Evolutionary conservation across 2,888 invertebrate species (phyloP).

Genomic region (Brachyptera putata): DNA sequence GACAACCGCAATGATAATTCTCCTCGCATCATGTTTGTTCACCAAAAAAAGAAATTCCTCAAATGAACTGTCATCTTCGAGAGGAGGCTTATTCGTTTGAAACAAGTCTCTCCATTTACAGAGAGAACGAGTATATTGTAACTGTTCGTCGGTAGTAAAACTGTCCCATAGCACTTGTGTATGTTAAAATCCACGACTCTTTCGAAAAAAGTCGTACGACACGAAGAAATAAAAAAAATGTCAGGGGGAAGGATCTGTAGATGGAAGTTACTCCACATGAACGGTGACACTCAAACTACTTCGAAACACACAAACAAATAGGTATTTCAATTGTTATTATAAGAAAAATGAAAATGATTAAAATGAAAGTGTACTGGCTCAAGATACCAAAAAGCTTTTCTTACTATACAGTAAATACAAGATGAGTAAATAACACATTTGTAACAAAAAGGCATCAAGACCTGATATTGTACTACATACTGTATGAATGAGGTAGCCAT

Average conservation of each 20-base stretch:
- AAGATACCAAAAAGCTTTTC: constrained; percentile 34
- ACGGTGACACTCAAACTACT: constrained; percentile 27
- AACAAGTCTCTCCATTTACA: constrained; percentile 23
- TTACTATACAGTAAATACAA: constrained; percentile 31
- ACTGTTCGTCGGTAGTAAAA: not conserved
- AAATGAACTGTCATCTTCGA: constrained; percentile 21
- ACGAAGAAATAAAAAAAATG: too few relatives aligned
- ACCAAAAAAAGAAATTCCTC: constrained; percentile 12
- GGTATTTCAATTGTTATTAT: constrained; percentile 4
- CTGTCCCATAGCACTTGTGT: too few relatives aligned
- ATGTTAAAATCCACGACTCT: too few relatives aligned
- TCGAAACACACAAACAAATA: constrained; percentile 32
- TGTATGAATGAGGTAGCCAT: constrained; percentile 21
- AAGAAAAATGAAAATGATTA: constrained; percentile 28
- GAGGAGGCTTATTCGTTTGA: constrained; percentile 22
- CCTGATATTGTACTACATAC: constrained; percentile 26
- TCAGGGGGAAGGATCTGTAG: too few relatives aligned
- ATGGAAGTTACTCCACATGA: constrained; percentile 26
- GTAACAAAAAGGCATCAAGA: constrained; percentile 29
- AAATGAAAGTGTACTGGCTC: constrained; percentile 20
- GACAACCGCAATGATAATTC: constrained; percentile 26
- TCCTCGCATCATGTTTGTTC: not conserved
- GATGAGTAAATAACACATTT: constrained; percentile 25
- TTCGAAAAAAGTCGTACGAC: too few relatives aligned
- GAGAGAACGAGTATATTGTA: not conserved